Evolutionary conservation across 2,113 vertebrate genomes (phyloP), one percentile per base, ranked within the genome.

Genomic region (Poeciliopsis occidentalis): DNA sequence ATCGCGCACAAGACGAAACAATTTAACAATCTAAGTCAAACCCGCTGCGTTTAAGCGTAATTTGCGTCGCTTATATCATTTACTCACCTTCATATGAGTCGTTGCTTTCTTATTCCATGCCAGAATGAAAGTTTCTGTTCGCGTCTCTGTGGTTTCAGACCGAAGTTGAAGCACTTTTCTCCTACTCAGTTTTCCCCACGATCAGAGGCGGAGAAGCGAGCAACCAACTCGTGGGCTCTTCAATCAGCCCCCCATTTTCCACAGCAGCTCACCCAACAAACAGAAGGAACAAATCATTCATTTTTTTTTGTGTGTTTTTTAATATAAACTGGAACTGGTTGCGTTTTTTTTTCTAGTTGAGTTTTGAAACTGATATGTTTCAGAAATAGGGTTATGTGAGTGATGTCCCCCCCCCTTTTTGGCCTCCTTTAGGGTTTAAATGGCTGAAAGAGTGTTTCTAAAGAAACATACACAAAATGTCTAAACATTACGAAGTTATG

Each of bases 51-150:
- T 47, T 47, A 15, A 19, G 17, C 26, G n/a, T 51, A n/a, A 1
- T 22, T 37, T 47, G 3, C 13, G 15, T 26, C 1, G 26, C 26
- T 19, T 34, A 19, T 7, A 19, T 24, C 1, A 10, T 71, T 66
- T 12, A 81, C 88, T 88, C 80, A 88, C 89, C 81, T 76, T 2
- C 0, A 1, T 60, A 11, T 12, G 8, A 44, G 22, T 51, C 41
- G 24, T 51, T 22, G n/a, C 60, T 65, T 34, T 62, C 34, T 69
- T 39, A 5, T 41, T 1, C 71, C 51, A 44, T 30, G 22, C 47
- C 39, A 62, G 37, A 77, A 8, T n/a, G 19, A 30, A 60, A 71
- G 66, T 63, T 64, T 15, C 32, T 1, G 37, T 34, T 6, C 12
- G 73, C 63, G 75, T 75, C 60, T 27, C 15, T 69, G 32, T 65